These are phyloP conservation scores for Micoletzkya japonica DNA, from an alignment of 2,888 invertebrate genomes.

Conservation along the genomic window DNA sequence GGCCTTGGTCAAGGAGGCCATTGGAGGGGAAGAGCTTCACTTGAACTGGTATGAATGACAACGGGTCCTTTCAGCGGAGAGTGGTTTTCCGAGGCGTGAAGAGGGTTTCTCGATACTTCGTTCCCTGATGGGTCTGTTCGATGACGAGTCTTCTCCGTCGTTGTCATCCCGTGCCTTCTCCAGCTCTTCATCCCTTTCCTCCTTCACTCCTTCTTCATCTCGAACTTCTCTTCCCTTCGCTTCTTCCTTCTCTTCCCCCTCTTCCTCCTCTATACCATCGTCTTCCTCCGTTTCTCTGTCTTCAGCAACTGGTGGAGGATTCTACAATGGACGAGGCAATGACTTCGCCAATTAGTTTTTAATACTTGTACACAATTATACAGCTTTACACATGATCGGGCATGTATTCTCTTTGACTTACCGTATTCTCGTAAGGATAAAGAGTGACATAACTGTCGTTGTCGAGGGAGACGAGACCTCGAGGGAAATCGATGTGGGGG, in stretches of 20 bases:
- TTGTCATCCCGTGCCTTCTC: no score
- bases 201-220: background rate
- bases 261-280: background rate
- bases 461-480: no score
- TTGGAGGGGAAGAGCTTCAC: background rate
- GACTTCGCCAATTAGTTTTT: slow-evolving; percentile 19
- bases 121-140: slow-evolving; percentile 17
- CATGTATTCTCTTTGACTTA: no score
- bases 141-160: no score
- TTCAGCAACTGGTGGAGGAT: slow-evolving; percentile 16
- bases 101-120: slow-evolving; percentile 1
- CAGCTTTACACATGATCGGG: no score
- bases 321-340: slow-evolving; percentile 26
- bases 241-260: background rate
- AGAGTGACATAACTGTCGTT: no score
- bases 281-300: slow-evolving; percentile 7
- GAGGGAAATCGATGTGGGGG: no score
- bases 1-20: no score
- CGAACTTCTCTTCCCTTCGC: slow-evolving; percentile 5
- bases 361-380: no score
- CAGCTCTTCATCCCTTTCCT: slow-evolving; percentile 5
- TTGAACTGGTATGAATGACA: background rate
- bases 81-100: slow-evolving; percentile 17
- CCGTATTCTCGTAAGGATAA: no score
- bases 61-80: slow-evolving; percentile 10